Base-by-base conservation (phyloP, 2,113 vertebrate species). In the Chelonoidis abingdonii region DNA sequence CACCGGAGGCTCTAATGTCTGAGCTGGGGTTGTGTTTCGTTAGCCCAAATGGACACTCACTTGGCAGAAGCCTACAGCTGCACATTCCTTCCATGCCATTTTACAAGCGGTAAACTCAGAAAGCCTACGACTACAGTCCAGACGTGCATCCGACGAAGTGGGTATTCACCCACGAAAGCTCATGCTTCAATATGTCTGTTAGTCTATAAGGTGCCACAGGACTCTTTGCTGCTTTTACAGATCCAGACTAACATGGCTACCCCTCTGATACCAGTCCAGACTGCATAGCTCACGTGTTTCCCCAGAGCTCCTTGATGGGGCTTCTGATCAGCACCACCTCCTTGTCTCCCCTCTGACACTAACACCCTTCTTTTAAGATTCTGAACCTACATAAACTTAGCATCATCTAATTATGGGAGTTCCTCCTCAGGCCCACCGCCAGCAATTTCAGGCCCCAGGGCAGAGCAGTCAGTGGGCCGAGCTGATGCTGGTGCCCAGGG, bases 381-480 rank as follows among this genome's bases (percentile, higher is more conserved):
- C n/a, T 85, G 21, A 19, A 62, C 25, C 65, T 78, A 24, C 76
- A 92, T 94, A 86, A 94, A 35, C 50, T 89, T 50, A 2, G 52
- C 49, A 84, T 94, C 69, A 44, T n/a, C 94, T 91, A 93, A 90
- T 97, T 91, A 96, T 35, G 17, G 35, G 76, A 50, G 4, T 31
- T 44, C 65, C 53, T 92, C 44, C 41, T 25, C 53, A 54, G 53
- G 53, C 19, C 53, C 52, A 53, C 52, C 52, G 17, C 17, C 52
- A 53, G 52, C 52, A 19, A 53, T 53, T 19, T 17, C 17, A 2
- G 52, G 52, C 52, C 52, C 52, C 52, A 53, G 17, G 52, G 17
- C 52, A 54, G 53, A 54, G 22, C 53, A 22, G 19, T 54, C 53
- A 54, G 21, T 54, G 53, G 53, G 53, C 53, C 19, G 53, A 54